These are phyloP conservation scores for Bombus sibiricus DNA, from an alignment of 1,140 invertebrate species.

Conservation along the genomic window DNA sequence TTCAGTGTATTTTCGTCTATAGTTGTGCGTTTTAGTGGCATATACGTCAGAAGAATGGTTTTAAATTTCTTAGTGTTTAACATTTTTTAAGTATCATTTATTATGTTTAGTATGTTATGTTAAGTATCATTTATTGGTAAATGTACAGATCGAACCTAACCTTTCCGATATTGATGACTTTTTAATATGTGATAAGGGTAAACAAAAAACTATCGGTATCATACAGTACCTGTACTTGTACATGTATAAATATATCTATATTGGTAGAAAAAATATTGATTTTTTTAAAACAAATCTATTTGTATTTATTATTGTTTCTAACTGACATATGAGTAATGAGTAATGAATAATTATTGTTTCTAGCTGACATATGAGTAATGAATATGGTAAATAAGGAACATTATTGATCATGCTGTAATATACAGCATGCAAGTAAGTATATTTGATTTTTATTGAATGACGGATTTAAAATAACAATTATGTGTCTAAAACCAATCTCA, in stretches of 20 bases:
- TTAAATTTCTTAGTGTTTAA: neutral
- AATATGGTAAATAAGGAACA: neutral
- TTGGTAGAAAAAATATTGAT: no score
- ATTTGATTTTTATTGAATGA: slow-evolving; percentile 65
- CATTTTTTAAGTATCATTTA: neutral
- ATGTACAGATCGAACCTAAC: no score
- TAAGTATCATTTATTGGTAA: neutral
- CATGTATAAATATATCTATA: no score
- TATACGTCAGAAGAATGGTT: neutral
- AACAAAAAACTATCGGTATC: no score
- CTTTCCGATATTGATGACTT: neutral
- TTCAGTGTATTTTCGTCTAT: no score
- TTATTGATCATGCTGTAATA: neutral
- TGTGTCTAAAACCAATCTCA: slow-evolving; percentile 49
- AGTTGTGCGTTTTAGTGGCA: no score
- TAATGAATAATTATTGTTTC: no score
- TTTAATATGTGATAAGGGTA: neutral
- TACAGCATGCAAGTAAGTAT: slow-evolving; percentile 5
- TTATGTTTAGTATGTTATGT: no score
- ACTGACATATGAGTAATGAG: neutral
- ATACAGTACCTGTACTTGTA: no score
- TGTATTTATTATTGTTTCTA: neutral
- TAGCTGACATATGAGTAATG: neutral
- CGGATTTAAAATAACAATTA: slow-evolving; percentile 49
- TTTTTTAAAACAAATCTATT: no score